phyloP scores from a whole-genome alignment of 2,113 vertebrate species.

The Hippolais icterina region DNA sequence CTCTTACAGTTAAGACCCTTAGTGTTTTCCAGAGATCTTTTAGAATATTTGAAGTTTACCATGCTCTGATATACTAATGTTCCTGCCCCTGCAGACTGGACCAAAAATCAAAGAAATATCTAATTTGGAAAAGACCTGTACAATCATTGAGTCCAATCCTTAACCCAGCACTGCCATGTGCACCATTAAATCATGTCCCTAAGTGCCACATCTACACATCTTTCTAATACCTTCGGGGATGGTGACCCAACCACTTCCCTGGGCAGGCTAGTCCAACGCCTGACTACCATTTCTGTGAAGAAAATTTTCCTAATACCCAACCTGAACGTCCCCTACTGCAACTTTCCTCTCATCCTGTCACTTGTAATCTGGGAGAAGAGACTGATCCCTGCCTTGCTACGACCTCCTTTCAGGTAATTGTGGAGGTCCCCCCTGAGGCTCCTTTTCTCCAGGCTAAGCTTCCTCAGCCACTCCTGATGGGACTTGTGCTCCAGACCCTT shows the following conservation, averaged over 20 bases:
- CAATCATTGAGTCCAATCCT: neutral
- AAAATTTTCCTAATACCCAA: neutral
- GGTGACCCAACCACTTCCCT: neutral
- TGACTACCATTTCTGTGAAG: neutral
- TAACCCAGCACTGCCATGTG: neutral
- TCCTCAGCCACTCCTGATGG: neutral
- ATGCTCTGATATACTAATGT: neutral
- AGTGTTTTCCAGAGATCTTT: neutral
- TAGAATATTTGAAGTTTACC: neutral
- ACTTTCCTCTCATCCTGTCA: neutral
- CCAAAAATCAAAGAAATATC: neutral
- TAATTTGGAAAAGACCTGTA: neutral
- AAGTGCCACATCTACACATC: neutral
- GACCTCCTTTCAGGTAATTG: neutral
- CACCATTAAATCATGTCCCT: neutral
- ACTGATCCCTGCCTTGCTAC: fast-evolving
- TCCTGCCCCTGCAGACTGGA: neutral
- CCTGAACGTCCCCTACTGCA: fast-evolving
- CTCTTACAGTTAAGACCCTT: neutral
- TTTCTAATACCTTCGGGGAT: neutral
- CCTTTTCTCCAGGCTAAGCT: neutral
- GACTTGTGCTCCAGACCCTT: neutral
- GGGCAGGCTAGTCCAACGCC: neutral
- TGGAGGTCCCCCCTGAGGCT: neutral
- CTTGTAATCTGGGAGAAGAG: neutral